phyloP scores from a whole-genome alignment of 2,797 vertebrate genomes.

The Xenops minutus region DNA sequence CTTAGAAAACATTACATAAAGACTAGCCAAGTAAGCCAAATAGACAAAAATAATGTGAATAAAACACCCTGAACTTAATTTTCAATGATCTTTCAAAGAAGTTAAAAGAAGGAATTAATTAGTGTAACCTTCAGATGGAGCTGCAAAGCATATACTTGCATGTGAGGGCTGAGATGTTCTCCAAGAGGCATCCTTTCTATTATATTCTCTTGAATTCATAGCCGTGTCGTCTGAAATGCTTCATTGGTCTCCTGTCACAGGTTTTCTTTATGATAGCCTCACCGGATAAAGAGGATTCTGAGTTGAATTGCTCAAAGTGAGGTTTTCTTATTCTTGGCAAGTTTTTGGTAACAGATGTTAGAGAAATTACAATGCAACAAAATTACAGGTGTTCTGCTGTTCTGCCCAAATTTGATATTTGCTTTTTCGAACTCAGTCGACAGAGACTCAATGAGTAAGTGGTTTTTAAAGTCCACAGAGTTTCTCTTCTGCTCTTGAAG shows the following conservation, averaged over 20 bases:
- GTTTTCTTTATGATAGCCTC: background rate
- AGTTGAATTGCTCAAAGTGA: background rate
- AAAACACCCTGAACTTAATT: background rate
- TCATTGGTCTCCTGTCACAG: background rate
- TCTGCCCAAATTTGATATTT: background rate
- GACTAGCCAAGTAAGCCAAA: background rate
- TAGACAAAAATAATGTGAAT: background rate
- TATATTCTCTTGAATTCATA: background rate
- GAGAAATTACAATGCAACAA: background rate
- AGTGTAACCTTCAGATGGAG: background rate
- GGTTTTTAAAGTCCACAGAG: background rate
- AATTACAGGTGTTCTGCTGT: background rate
- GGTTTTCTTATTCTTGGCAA: background rate
- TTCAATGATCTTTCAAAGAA: background rate
- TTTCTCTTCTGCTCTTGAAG: background rate
- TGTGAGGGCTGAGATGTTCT: background rate
- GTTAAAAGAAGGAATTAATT: background rate
- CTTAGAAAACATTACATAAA: background rate
- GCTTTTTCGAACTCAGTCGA: background rate
- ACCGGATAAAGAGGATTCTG: background rate
- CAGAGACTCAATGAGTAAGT: background rate
- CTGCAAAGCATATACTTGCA: background rate
- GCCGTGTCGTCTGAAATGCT: background rate
- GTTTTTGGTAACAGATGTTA: background rate
- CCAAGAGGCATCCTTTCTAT: background rate